Evolutionary conservation across 35 echinoderm and acorn worm species (phyloP).

Genomic region (Apostichopus californicus): DNA sequence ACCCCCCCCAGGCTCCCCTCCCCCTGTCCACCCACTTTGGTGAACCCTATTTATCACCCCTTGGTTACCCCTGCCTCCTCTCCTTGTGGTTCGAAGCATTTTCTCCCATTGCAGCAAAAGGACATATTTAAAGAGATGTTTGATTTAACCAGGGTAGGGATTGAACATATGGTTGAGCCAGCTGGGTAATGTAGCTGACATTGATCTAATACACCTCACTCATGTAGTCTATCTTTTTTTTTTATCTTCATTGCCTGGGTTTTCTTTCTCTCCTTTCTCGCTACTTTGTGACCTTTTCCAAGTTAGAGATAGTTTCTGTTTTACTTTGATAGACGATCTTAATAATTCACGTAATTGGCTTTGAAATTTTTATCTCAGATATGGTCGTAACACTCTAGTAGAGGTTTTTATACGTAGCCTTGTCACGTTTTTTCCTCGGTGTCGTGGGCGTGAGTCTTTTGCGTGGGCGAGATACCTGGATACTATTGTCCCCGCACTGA

Average conservation of each 20-base stretch:
- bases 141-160: no score
- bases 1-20: no score
- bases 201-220: no score
- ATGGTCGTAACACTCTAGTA: constrained; percentile 38
- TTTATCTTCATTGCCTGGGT: not conserved
- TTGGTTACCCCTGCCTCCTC: no score
- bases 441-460: constrained; percentile 45
- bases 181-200: no score
- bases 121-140: no score
- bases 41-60: no score
- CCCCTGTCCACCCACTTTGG: no score
- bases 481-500: constrained; percentile 19
- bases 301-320: constrained; percentile 11
- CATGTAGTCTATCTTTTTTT: not conserved
- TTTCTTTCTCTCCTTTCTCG: not conserved
- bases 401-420: constrained; percentile 1
- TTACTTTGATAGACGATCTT: constrained; percentile 6
- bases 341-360: constrained; percentile 41
- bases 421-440: constrained; percentile 14
- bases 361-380: constrained; percentile 45
- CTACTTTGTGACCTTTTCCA: constrained; percentile 1
- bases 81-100: no score
- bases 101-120: no score
- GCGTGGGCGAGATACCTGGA: constrained; percentile 46
- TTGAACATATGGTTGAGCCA: no score